Conservation (phyloP, 1,140 invertebrate genomes). For the Calosoma granatense region DNA sequence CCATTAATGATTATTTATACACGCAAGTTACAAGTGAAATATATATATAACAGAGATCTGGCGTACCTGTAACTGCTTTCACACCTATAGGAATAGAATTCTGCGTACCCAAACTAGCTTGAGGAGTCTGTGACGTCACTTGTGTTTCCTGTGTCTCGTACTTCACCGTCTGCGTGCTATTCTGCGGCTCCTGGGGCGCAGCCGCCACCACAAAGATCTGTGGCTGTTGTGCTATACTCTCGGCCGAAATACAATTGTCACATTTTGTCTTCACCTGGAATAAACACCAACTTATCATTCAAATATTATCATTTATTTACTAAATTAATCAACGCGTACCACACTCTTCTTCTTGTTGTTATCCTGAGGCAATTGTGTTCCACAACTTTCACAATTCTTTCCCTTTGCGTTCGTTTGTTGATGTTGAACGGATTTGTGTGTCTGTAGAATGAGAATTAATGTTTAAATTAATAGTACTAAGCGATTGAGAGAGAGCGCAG, state of each 20-base stretch:
- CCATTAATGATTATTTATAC: background rate
- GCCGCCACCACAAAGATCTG: slow-evolving; percentile 47
- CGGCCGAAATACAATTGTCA: slow-evolving; percentile 31
- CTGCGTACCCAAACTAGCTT: slow-evolving; percentile 34
- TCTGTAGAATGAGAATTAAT: background rate
- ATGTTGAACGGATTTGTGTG: slow-evolving; percentile 31
- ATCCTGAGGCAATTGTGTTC: slow-evolving; percentile 35
- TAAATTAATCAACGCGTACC: slow-evolving; percentile 24
- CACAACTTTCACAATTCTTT: slow-evolving; percentile 38
- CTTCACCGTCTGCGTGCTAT: slow-evolving; percentile 45
- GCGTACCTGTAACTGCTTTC: background rate
- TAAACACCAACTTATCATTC: background rate
- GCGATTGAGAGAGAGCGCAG: background rate
- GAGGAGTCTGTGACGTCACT: slow-evolving; percentile 31
- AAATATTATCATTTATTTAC: too few relatives aligned
- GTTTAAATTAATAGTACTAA: background rate
- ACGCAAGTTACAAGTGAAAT: background rate
- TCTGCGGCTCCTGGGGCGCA: slow-evolving; percentile 32
- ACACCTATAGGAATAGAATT: slow-evolving; percentile 34
- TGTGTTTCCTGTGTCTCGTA: slow-evolving; percentile 35
- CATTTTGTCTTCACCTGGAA: slow-evolving; percentile 24
- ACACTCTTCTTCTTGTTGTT: slow-evolving; percentile 31
- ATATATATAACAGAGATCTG: background rate
- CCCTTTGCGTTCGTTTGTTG: slow-evolving; percentile 3
- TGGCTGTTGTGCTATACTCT: slow-evolving; percentile 35